These are phyloP conservation scores for Limenitis camilla DNA, from an alignment of 2,888 invertebrate genomes.

Conservation along the genomic window DNA sequence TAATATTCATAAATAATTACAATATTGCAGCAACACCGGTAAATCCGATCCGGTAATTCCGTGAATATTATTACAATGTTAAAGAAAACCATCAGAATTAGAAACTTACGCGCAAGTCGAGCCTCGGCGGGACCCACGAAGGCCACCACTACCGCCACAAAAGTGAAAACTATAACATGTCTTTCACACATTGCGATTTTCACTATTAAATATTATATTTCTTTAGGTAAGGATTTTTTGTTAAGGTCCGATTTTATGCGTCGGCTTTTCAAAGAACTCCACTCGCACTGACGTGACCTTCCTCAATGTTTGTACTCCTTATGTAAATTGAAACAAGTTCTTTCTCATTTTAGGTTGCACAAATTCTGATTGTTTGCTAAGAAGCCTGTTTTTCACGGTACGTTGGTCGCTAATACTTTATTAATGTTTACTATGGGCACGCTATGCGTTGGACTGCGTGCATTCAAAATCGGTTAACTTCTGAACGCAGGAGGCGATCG, in stretches of 20 bases:
- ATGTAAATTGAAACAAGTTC: constrained; percentile 62
- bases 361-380: constrained; percentile 64
- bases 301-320: constrained; percentile 38
- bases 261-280: constrained; percentile 33
- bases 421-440: constrained; percentile 40
- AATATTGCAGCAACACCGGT: not conserved
- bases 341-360: constrained; percentile 67
- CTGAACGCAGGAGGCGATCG: constrained; percentile 21
- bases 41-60: not conserved
- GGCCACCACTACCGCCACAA: constrained; percentile 39
- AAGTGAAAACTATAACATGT: constrained; percentile 46
- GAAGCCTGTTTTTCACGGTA: constrained; percentile 63
- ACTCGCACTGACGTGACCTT: constrained; percentile 49
- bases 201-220: not conserved
- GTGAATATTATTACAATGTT: not conserved
- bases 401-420: constrained; percentile 53
- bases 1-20: not conserved
- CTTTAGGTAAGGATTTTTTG: too few relatives aligned
- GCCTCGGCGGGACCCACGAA: constrained; percentile 44
- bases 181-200: constrained; percentile 50
- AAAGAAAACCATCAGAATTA: constrained; percentile 1
- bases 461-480: constrained; percentile 28
- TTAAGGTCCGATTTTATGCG: constrained; percentile 28
- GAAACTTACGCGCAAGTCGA: constrained; percentile 57
- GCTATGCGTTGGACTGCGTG: constrained; percentile 29